Percentiles rank a stretch among this genome's conserved stretches.
phyloP scores from a whole-genome alignment of 1,140 invertebrate species.

The Euglossa dilemma region DNA sequence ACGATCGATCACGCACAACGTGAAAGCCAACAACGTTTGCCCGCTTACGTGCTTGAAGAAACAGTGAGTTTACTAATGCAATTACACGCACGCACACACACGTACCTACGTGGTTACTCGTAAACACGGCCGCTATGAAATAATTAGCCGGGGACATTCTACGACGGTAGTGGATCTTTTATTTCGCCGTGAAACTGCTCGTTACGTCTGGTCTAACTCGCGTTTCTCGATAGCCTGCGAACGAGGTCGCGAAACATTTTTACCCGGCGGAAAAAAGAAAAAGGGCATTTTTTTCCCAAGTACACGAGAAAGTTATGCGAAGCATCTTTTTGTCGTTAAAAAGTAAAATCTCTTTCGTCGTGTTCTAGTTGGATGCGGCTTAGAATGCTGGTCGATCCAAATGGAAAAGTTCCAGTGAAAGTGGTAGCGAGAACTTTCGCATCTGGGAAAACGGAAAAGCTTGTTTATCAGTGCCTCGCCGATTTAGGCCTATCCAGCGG shows the following conservation, averaged over 20 bases:
- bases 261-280: not conserved
- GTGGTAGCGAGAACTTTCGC: slow-evolving; percentile 98
- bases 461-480: slow-evolving; percentile 97
- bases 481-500: slow-evolving; percentile 97
- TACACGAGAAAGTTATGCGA: not conserved
- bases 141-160: slow-evolving; percentile 40
- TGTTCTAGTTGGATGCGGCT: slow-evolving; percentile 97
- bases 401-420: slow-evolving; percentile 98
- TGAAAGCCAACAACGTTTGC: slow-evolving; percentile 99
- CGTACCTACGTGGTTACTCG: slow-evolving; percentile 13
- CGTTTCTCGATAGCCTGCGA: not conserved
- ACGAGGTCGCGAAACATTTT: not conserved
- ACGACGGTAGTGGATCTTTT: not conserved
- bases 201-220: not conserved
- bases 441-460: slow-evolving; percentile 98
- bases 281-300: not conserved
- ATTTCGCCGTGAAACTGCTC: not conserved
- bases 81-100: slow-evolving; percentile 35
- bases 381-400: slow-evolving; percentile 94
- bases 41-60: slow-evolving; percentile 99
- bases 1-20: slow-evolving; percentile 97
- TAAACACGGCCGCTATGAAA: slow-evolving; percentile 27
- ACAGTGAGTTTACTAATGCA: slow-evolving; percentile 91
- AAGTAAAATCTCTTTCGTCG: slow-evolving; percentile 28
- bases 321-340: not conserved